Conservation (phyloP, 1,140 invertebrate species). For the Megathymus violae region DNA sequence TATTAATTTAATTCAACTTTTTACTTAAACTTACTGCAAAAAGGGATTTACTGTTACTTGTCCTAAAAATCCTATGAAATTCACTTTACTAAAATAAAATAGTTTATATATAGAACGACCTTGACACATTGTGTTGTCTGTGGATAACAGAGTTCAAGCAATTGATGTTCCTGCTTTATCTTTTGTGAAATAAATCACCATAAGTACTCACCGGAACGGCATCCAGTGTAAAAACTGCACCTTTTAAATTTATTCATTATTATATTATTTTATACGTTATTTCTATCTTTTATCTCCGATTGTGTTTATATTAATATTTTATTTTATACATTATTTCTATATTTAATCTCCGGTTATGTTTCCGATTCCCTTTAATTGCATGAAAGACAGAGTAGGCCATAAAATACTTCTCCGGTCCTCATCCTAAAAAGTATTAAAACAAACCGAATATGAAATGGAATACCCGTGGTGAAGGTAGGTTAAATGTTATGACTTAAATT, state of each 20-base stretch:
- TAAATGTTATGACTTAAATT: too few species aligned
- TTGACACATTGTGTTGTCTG: slow-evolving; percentile 26
- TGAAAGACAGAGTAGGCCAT: not conserved
- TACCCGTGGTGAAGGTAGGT: too few species aligned
- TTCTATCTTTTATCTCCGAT: not conserved
- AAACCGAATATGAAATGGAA: too few species aligned
- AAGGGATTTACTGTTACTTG: too few species aligned
- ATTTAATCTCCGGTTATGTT: not conserved
- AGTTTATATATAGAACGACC: slow-evolving; percentile 9
- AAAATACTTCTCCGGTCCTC: too few species aligned
- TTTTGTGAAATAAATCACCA: slow-evolving; percentile 27
- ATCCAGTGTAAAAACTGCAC: slow-evolving; percentile 10
- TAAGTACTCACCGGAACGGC: slow-evolving; percentile 21
- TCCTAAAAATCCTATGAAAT: too few species aligned
- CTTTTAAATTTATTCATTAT: slow-evolving; percentile 23
- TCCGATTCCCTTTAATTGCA: not conserved
- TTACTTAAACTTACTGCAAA: too few species aligned
- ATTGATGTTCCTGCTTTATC: slow-evolving; percentile 33
- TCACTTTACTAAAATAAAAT: too few species aligned
- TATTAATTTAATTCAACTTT: too few species aligned
- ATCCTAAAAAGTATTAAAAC: too few species aligned
- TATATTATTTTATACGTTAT: too few species aligned
- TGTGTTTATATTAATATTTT: too few species aligned
- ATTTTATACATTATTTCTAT: slow-evolving; percentile 15
- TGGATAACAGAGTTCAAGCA: slow-evolving; percentile 27